These are phyloP conservation scores for Psittacula echo DNA, from an alignment of 2,797 vertebrate species.

Conservation along the genomic window DNA sequence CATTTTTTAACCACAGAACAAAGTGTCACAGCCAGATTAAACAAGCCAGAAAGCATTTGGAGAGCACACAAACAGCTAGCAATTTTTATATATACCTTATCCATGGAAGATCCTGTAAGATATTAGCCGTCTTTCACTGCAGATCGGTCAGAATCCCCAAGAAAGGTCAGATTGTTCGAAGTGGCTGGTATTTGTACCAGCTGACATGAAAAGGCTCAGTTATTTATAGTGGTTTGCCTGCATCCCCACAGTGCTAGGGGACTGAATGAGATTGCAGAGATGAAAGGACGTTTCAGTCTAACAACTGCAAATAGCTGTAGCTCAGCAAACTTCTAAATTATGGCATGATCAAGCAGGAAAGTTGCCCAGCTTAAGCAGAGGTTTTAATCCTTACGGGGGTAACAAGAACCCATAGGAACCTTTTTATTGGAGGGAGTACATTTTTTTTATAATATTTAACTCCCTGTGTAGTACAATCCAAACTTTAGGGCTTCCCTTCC, in stretches of 20 bases:
- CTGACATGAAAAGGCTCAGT: conserved; percentile 60
- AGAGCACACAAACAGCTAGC: conserved; percentile 5
- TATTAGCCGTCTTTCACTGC: neutral
- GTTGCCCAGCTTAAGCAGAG: neutral
- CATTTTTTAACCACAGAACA: conserved; percentile 67
- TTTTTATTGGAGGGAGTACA: neutral
- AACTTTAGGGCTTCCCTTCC: conserved; percentile 2
- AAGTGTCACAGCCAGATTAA: conserved; percentile 69
- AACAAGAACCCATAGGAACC: neutral
- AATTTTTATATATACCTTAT: conserved; percentile 30
- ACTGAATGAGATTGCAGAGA: conserved; percentile 56
- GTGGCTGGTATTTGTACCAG: conserved; percentile 52
- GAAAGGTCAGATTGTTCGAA: conserved; percentile 69
- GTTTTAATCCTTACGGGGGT: neutral
- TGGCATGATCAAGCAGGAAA: neutral
- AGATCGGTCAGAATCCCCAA: conserved; percentile 22
- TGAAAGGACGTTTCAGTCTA: conserved; percentile 44
- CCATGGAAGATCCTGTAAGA: conserved; percentile 32
- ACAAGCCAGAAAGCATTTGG: conserved; percentile 52
- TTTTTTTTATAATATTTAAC: neutral
- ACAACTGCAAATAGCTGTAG: conserved; percentile 29
- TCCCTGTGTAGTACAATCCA: neutral
- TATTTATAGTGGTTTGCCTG: conserved; percentile 43
- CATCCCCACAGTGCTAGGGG: neutral
- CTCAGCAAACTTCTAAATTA: conserved; percentile 11